Percentiles rank a stretch among this genome's conserved stretches.
phyloP scores from a whole-genome alignment of 2,888 invertebrate genomes.

The Ptilodon capucinus region DNA sequence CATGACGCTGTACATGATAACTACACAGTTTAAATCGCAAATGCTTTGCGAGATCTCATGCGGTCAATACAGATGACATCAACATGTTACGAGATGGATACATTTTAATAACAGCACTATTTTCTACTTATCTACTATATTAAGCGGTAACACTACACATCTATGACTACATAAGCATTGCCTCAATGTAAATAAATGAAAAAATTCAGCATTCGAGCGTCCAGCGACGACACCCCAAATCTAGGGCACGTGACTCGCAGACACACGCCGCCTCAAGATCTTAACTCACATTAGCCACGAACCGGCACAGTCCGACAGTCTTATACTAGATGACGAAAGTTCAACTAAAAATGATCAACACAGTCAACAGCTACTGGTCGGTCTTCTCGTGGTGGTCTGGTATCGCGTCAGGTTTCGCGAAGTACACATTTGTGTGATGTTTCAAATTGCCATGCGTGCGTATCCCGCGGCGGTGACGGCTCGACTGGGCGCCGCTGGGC shows the following conservation, averaged over 20 bases:
- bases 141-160: conserved; percentile 22
- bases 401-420: conserved; percentile 62
- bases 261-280: conserved; percentile 58
- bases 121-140: conserved; percentile 16
- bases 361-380: conserved; percentile 63
- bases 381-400: conserved; percentile 41
- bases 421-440: conserved; percentile 64
- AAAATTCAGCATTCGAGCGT: conserved; percentile 63
- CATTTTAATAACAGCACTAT: conserved; percentile 35
- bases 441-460: conserved; percentile 53
- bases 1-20: conserved; percentile 22
- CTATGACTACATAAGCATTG: conserved; percentile 59
- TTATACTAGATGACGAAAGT: conserved; percentile 46
- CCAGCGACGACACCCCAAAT: conserved; percentile 68
- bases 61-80: conserved; percentile 54
- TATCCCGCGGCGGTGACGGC: conserved; percentile 51
- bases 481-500: conserved; percentile 66
- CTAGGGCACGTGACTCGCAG: conserved; percentile 73
- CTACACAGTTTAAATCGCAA: conserved; percentile 36
- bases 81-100: conserved; percentile 43
- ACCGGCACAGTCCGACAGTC: conserved; percentile 67
- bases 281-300: conserved; percentile 77
- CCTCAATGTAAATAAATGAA: conserved; percentile 58
- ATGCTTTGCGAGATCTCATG: conserved; percentile 50
- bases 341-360: conserved; percentile 40